These are phyloP conservation scores for Melanerpes aurifrons DNA, from an alignment of 2,113 vertebrate genomes.

Conservation along the genomic window DNA sequence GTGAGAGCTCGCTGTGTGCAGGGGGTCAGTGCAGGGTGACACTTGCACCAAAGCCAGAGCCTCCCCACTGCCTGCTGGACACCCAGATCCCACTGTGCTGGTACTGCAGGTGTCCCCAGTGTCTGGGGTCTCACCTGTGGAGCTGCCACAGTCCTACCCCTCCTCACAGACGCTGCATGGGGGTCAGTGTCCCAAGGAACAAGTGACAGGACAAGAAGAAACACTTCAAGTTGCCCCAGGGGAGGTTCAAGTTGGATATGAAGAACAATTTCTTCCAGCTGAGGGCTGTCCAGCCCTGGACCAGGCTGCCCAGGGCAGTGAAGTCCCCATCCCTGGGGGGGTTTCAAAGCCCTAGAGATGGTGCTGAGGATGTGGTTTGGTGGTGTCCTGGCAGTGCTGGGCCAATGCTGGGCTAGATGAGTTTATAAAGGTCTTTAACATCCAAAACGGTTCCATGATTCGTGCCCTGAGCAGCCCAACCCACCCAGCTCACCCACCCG, in stretches of 20 bases:
- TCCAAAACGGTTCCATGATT: background rate
- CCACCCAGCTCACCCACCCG: too few relatives aligned
- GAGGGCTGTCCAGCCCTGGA: background rate
- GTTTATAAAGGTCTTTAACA: too few relatives aligned
- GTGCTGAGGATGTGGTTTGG: background rate
- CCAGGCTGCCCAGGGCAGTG: background rate
- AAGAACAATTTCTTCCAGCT: background rate
- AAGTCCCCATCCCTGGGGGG: background rate
- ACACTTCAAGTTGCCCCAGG: background rate
- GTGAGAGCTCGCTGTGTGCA: background rate
- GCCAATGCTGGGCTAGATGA: background rate
- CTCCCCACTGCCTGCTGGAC: too few relatives aligned
- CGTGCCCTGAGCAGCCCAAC: background rate
- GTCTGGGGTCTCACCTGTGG: background rate
- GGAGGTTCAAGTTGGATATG: background rate
- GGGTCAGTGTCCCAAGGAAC: background rate
- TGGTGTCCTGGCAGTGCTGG: background rate
- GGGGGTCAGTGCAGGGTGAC: accelerated
- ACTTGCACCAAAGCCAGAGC: background rate
- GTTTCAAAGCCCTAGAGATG: background rate
- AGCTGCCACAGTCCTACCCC: background rate
- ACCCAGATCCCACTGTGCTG: background rate
- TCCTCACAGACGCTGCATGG: background rate
- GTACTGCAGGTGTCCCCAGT: background rate
- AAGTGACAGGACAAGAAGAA: background rate